Evolutionary conservation across 2,797 vertebrate species (phyloP).

Genomic region (Merluccius polli): DNA sequence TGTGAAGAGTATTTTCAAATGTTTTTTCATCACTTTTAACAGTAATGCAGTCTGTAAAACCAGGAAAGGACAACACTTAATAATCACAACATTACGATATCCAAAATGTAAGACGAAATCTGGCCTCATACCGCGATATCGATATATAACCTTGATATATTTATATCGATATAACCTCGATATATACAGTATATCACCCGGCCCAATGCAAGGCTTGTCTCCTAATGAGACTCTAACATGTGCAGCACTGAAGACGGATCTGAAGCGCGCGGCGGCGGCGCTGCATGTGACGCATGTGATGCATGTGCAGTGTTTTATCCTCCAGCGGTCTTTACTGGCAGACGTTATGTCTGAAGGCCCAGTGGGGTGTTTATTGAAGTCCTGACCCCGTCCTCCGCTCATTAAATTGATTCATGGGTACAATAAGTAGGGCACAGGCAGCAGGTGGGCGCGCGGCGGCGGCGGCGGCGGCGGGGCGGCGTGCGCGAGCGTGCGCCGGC

Average conservation of each 20-base stretch:
- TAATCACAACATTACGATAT: too few species aligned
- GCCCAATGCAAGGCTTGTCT: not conserved
- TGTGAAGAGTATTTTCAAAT: too few species aligned
- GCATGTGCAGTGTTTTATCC: slow-evolving; percentile 30
- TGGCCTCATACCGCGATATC: too few species aligned
- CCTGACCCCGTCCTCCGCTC: slow-evolving; percentile 72
- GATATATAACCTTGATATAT: too few species aligned
- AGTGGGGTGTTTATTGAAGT: slow-evolving; percentile 75
- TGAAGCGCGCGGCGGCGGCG: not conserved
- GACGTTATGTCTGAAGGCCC: slow-evolving; percentile 59
- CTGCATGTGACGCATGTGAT: not conserved
- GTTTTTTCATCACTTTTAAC: too few species aligned
- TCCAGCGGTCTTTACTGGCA: slow-evolving; percentile 55
- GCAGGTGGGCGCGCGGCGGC: slow-evolving; percentile 63
- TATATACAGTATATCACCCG: too few species aligned
- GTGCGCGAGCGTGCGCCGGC: not conserved
- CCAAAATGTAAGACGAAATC: too few species aligned
- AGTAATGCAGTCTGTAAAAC: too few species aligned
- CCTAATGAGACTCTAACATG: not conserved
- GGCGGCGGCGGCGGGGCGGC: too few species aligned
- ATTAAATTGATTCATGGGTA: slow-evolving; percentile 83
- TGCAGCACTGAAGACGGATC: not conserved
- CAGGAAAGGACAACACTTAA: too few species aligned
- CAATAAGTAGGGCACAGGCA: slow-evolving; percentile 73
- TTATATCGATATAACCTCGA: too few species aligned